These are phyloP conservation scores for Drosophila novamexicana DNA, from an alignment of 1,140 invertebrate genomes.

Conservation along the genomic window DNA sequence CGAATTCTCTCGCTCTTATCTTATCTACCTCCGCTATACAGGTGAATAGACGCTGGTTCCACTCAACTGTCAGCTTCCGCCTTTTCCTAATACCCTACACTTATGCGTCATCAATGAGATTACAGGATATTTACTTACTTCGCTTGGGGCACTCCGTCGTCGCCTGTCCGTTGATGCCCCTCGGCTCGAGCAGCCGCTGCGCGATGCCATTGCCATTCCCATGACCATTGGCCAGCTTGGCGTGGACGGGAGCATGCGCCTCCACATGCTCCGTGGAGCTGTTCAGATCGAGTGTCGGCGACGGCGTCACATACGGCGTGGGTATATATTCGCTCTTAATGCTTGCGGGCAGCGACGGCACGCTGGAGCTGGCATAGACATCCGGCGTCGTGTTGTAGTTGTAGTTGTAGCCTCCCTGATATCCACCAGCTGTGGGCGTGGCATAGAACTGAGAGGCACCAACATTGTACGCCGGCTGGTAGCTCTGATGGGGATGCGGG, in stretches of 20 bases:
- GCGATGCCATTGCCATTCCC: conserved; percentile 32
- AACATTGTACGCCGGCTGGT: conserved; percentile 64
- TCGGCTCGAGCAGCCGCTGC: conserved; percentile 55
- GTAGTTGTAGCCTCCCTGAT: conserved; percentile 68
- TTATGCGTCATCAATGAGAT: background rate
- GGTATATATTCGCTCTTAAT: conserved; percentile 78
- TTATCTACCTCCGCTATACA: too few species aligned
- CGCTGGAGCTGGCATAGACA: conserved; percentile 35
- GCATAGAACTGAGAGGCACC: conserved; percentile 64
- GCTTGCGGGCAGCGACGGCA: conserved; percentile 18
- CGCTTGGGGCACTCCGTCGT: conserved; percentile 46
- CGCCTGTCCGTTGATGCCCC: conserved; percentile 34
- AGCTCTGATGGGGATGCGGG: conserved; percentile 50
- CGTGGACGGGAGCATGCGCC: conserved; percentile 47
- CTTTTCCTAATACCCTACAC: too few species aligned
- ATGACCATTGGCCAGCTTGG: conserved; percentile 33
- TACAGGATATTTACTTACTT: conserved; percentile 56
- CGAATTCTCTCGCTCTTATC: too few species aligned
- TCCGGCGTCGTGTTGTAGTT: conserved; percentile 50
- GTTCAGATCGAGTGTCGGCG: conserved; percentile 78
- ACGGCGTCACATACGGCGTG: conserved; percentile 80
- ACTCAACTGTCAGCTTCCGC: too few species aligned
- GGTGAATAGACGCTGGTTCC: too few species aligned
- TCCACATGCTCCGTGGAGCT: conserved; percentile 75
- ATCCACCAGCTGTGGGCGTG: conserved; percentile 48